Base-by-base conservation (phyloP, 1,140 invertebrate species). In the Pissodes strobi region DNA sequence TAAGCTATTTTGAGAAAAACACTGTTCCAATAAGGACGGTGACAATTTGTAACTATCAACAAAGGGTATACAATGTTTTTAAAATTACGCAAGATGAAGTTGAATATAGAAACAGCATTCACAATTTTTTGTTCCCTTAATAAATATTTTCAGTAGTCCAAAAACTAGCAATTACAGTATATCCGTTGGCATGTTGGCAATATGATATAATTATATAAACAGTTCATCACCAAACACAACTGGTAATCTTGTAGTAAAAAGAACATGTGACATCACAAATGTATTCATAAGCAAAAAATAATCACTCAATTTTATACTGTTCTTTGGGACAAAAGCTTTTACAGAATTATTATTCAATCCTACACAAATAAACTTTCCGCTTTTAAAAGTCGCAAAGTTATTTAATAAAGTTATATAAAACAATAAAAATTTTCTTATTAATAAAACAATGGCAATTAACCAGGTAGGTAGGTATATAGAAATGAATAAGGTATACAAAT, bases 11-110 rank as follows among this genome's bases (percentile, higher is more conserved):
- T 69, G 63, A 66, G 46, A 72, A 68, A 65, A 52, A 21, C 48
- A 52, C 67, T 69, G 48, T 62, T 66, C 46, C 55, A 64, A 45
- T 63, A 70, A 71, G 72, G 72, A 74, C 72, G 72, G 74, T 74
- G 71, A 71, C 68, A 72, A 57, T 48, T 53, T 34, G 38, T 61
- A 51, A 61, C 15, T 45, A 43, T 41, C 43, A 57, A 57, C 19
- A 18, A 10, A 57, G 43, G 38, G 6, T 52, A 52, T 13, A 57
- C 53, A 22, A 37, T 38, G 15, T 57, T 22, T 13, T 23, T 22
- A 9, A 43, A 41, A 22, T 45, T 17, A 57, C 23, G 25, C 10
- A 57, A 43, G 1, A 13, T 9, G n/a, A 57, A 53, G 17, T 43
- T 64, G 56, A 45, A 38, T 55, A 46, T 5, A 9, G 19, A n/a